Conservation (phyloP, 1,140 invertebrate species). For the Atta colombica region DNA sequence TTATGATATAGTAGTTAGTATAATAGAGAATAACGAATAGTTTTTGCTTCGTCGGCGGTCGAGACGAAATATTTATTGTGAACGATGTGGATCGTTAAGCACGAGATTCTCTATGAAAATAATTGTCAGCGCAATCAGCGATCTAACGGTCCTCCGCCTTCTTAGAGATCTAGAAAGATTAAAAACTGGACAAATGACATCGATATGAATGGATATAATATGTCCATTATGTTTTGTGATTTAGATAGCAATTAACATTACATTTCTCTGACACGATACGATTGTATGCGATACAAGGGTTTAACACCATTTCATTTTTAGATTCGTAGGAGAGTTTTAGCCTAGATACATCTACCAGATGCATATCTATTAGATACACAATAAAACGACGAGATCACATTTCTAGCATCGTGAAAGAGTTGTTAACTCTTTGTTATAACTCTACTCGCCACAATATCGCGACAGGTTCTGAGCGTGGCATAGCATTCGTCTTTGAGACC, state of each 20-base stretch:
- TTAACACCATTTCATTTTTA: not conserved
- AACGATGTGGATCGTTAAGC: conserved; percentile 6
- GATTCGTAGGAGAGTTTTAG: not conserved
- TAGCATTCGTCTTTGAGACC: conserved; percentile 24
- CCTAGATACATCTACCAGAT: conserved; percentile 4
- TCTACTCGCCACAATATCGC: not conserved
- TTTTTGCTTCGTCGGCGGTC: conserved; percentile 8
- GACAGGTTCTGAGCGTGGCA: conserved; percentile 20
- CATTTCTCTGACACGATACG: not conserved
- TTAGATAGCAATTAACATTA: not conserved
- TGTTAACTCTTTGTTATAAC: too few relatives aligned
- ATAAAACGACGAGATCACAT: not conserved
- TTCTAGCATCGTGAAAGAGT: not conserved
- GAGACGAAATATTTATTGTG: not conserved
- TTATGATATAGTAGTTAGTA: not conserved
- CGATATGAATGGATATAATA: conserved; percentile 7
- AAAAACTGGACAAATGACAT: not conserved
- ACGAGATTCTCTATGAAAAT: conserved; percentile 16
- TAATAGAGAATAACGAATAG: conserved; percentile 6
- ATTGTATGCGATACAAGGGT: not conserved
- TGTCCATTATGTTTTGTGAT: not conserved
- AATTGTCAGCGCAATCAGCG: not conserved
- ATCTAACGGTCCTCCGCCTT: not conserved
- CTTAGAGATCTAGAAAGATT: not conserved
- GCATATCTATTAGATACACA: not conserved